These are phyloP conservation scores for Paralichthys olivaceus DNA, from an alignment of 2,113 vertebrate genomes.

Conservation along the genomic window DNA sequence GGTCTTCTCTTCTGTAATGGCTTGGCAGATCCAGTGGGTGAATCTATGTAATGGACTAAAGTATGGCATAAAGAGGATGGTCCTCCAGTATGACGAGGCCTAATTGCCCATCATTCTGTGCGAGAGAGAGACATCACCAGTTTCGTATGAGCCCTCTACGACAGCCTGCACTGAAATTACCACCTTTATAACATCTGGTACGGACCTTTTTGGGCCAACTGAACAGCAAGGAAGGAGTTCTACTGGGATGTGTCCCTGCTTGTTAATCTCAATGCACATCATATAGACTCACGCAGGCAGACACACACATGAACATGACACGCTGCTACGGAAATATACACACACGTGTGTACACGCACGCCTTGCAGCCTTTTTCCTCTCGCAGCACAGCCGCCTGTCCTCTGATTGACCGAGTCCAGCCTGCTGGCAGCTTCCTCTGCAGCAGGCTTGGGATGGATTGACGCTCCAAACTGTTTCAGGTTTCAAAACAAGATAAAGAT, in stretches of 20 bases:
- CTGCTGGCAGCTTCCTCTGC: slow-evolving; percentile 42
- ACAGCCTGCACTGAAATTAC: slow-evolving; percentile 78
- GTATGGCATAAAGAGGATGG: slow-evolving; percentile 73
- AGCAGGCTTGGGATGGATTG: slow-evolving; percentile 27
- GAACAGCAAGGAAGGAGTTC: slow-evolving; percentile 65
- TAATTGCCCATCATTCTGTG: slow-evolving; percentile 80
- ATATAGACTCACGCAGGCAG: slow-evolving; percentile 28
- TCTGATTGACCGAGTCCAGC: slow-evolving; percentile 64
- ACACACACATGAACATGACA: slow-evolving; percentile 7
- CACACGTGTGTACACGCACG: background rate
- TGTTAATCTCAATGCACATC: slow-evolving; percentile 46
- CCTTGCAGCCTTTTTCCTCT: slow-evolving; percentile 52
- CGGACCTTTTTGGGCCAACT: slow-evolving; percentile 76
- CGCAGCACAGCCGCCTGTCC: slow-evolving; percentile 58
- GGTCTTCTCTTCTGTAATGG: slow-evolving; percentile 67
- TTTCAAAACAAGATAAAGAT: slow-evolving; percentile 57
- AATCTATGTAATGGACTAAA: slow-evolving; percentile 73
- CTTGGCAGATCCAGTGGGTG: slow-evolving; percentile 66
- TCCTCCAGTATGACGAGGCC: slow-evolving; percentile 74
- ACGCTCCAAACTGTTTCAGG: slow-evolving; percentile 40
- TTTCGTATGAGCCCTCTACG: slow-evolving; percentile 68
- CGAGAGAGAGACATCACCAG: slow-evolving; percentile 80
- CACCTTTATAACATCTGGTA: slow-evolving; percentile 84
- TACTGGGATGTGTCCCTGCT: slow-evolving; percentile 62
- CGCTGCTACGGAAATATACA: slow-evolving; percentile 27